Conservation (phyloP, 2,888 invertebrate genomes). For the Nysson spinosus region DNA sequence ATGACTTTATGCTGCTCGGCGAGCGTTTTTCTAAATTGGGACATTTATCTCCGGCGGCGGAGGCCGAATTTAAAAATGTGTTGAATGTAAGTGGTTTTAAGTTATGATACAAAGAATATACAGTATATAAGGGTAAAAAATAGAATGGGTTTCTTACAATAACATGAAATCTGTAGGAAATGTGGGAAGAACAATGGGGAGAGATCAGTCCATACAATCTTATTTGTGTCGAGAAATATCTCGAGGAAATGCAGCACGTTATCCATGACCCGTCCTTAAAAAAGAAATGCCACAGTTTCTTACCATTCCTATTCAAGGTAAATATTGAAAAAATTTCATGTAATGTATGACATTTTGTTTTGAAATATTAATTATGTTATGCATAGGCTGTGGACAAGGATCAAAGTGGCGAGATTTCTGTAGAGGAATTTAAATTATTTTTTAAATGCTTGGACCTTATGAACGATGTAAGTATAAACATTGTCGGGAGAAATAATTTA, state of each 20-base stretch:
- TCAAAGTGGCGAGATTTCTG: constrained; percentile 86
- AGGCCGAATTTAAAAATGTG: constrained; percentile 84
- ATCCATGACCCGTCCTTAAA: constrained; percentile 86
- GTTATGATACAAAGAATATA: background rate
- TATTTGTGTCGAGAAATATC: constrained; percentile 88
- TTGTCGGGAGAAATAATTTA: background rate
- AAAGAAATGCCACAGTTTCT: constrained; percentile 86
- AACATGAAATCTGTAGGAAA: too few species aligned
- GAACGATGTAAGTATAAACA: constrained; percentile 79
- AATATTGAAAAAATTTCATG: constrained; percentile 40
- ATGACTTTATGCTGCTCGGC: constrained; percentile 87
- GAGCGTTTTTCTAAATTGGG: constrained; percentile 87
- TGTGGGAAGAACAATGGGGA: constrained; percentile 92
- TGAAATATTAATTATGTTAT: constrained; percentile 11
- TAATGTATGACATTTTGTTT: background rate
- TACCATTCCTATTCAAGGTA: constrained; percentile 91
- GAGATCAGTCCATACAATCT: constrained; percentile 89
- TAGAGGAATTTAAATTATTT: constrained; percentile 90
- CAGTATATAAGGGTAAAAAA: background rate
- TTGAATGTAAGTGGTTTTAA: constrained; percentile 80
- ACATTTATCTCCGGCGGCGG: constrained; percentile 83
- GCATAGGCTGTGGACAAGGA: constrained; percentile 89
- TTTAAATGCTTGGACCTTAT: constrained; percentile 87
- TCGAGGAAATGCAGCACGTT: constrained; percentile 90
- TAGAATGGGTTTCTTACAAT: too few species aligned